These are phyloP conservation scores for Chloroceryle aenea DNA, from an alignment of 2,113 vertebrate species.

Conservation along the genomic window DNA sequence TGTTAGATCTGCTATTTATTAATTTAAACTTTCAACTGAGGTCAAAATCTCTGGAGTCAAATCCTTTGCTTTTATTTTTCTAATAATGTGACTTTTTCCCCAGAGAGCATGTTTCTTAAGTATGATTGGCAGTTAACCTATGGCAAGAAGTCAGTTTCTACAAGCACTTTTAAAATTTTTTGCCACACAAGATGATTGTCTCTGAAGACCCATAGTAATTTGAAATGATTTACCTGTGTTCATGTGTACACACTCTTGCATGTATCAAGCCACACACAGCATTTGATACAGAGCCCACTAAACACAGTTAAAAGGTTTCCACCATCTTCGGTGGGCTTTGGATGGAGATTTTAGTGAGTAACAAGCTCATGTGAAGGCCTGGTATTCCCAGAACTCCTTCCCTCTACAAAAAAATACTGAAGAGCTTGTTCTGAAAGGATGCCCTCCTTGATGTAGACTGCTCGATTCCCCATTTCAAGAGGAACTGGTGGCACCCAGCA, in stretches of 20 bases:
- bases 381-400: not conserved
- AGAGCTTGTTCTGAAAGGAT: not conserved
- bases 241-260: not conserved
- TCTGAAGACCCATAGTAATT: constrained; percentile 11
- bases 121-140: constrained; percentile 43
- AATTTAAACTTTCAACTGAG: constrained; percentile 1
- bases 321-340: not conserved
- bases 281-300: not conserved
- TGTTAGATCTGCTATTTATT: not conserved
- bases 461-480: not conserved
- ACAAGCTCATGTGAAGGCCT: not conserved
- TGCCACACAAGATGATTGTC: constrained; percentile 23
- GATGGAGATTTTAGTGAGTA: not conserved
- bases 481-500: not conserved
- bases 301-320: not conserved
- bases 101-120: not conserved
- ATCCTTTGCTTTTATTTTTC: not conserved
- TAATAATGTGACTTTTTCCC: not conserved
- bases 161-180: not conserved
- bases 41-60: not conserved
- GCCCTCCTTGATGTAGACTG: not conserved
- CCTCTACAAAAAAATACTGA: not conserved
- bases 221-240: not conserved
- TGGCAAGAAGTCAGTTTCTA: constrained; percentile 33
- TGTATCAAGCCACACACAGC: not conserved